Evolutionary conservation across 2,888 invertebrate species (phyloP).

Genomic region (Melieria crassipennis): DNA sequence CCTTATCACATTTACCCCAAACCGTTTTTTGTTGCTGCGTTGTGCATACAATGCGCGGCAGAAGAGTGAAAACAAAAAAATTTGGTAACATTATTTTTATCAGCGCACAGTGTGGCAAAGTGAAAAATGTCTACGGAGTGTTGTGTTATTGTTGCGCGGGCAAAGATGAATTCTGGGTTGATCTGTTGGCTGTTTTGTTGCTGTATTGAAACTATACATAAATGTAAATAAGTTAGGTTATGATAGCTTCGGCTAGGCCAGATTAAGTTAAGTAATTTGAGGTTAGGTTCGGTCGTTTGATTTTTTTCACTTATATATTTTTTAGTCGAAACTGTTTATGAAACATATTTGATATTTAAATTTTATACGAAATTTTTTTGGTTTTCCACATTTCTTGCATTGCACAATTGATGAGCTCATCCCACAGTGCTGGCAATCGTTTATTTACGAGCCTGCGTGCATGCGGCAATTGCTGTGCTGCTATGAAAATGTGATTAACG

Average conservation of each 20-base stretch:
- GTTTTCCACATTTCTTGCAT: neutral
- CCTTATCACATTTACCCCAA: too few species aligned
- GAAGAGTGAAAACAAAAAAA: neutral
- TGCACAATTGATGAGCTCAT: neutral
- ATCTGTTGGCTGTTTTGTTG: too few species aligned
- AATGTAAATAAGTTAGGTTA: neutral
- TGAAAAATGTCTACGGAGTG: constrained; percentile 4
- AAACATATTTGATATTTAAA: too few species aligned
- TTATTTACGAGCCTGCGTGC: neutral
- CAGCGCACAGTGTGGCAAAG: constrained; percentile 19
- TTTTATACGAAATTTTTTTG: too few species aligned
- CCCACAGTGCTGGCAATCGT: neutral
- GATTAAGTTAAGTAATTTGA: neutral
- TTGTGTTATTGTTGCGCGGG: neutral
- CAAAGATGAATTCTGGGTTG: too few species aligned
- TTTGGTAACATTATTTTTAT: constrained; percentile 34
- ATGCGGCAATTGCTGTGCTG: constrained; percentile 4
- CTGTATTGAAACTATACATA: neutral
- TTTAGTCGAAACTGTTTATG: too few species aligned
- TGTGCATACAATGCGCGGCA: too few species aligned
- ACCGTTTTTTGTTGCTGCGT: too few species aligned
- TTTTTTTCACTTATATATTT: too few species aligned
- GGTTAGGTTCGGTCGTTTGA: neutral
- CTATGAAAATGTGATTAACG: constrained; percentile 37
- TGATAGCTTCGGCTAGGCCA: neutral